Conservation (phyloP, 2,113 vertebrate genomes). For the Seriola aureovittata region DNA sequence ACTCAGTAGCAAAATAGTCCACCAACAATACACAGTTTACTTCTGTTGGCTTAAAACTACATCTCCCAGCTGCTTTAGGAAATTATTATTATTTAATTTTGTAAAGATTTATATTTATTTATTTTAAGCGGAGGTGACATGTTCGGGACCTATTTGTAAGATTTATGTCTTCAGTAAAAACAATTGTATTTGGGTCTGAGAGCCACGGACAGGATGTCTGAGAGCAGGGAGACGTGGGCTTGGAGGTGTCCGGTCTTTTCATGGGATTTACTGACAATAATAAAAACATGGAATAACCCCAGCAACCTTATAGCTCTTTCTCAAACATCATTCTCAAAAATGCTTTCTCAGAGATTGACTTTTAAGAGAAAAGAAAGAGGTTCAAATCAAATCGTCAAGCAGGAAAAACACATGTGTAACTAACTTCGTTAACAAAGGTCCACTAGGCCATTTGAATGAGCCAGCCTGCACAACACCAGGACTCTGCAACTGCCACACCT, state of each 20-base stretch:
- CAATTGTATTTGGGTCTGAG: not conserved
- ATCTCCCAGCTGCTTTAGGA: no score
- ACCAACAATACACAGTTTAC: no score
- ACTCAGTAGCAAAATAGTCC: no score
- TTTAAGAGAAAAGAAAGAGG: no score
- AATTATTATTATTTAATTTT: no score
- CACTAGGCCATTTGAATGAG: not conserved
- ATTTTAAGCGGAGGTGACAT: no score
- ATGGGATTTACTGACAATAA: not conserved
- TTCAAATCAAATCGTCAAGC: no score
- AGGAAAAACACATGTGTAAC: no score
- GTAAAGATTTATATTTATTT: no score
- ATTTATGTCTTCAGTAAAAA: not conserved
- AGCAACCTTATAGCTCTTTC: not conserved
- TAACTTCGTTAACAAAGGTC: not conserved
- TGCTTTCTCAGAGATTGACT: not conserved
- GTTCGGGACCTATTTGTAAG: not conserved
- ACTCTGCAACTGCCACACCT: not conserved
- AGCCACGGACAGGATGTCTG: not conserved
- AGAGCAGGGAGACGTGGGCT: not conserved
- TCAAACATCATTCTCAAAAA: not conserved
- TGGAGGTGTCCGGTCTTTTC: no score
- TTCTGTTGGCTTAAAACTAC: no score
- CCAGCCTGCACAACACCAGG: not conserved
- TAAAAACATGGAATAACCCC: not conserved